These are phyloP conservation scores for Smittia sp. DNA, from an alignment of 2,888 invertebrate species.

Conservation along the genomic window DNA sequence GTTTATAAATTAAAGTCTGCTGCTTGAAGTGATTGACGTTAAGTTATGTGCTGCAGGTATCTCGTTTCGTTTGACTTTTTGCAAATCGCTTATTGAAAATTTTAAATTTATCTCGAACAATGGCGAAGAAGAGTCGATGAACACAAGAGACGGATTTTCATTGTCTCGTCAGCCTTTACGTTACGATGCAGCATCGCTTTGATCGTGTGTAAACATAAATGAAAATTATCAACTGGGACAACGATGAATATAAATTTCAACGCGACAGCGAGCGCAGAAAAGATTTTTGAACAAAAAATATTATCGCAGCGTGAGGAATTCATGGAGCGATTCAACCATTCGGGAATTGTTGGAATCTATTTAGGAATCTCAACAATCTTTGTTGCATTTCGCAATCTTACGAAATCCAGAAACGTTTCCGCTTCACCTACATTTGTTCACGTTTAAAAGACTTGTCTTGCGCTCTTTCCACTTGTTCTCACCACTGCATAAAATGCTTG, in stretches of 20 bases:
- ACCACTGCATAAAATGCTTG: not conserved
- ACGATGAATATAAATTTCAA: not conserved
- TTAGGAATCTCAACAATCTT: not conserved
- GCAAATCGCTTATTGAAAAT: slow-evolving; percentile 3
- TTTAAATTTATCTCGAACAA: not conserved
- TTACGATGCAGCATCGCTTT: not conserved
- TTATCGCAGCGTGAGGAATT: slow-evolving; percentile 7
- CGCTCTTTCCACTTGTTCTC: not conserved
- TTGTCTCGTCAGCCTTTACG: not conserved
- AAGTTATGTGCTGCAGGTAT: slow-evolving; percentile 8
- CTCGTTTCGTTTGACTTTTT: not conserved
- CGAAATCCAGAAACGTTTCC: not conserved
- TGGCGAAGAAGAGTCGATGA: slow-evolving; percentile 9
- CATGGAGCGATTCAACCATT: not conserved
- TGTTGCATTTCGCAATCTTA: not conserved
- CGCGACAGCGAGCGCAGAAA: not conserved
- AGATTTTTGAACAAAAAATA: not conserved
- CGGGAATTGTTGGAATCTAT: not conserved
- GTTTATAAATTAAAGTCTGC: not conserved
- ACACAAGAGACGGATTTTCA: not conserved
- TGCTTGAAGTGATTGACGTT: slow-evolving; percentile 29
- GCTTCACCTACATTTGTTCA: slow-evolving; percentile 16
- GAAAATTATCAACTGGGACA: not conserved
- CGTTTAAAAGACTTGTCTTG: not conserved
- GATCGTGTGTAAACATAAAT: not conserved